phyloP scores from a whole-genome alignment of 2,888 invertebrate species.

The Himalopsyche kuldschensis region DNA sequence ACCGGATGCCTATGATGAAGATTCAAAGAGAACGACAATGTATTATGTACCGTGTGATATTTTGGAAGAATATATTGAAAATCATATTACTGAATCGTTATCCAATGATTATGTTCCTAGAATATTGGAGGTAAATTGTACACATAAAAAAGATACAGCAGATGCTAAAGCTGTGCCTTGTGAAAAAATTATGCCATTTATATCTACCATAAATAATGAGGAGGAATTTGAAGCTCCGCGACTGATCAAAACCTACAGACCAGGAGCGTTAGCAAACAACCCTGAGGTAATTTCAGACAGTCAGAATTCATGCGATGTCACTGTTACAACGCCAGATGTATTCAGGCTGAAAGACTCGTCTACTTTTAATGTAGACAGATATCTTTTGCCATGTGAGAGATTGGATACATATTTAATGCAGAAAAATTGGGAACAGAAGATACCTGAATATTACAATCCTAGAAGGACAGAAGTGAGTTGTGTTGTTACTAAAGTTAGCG shows the following conservation, averaged over 20 bases:
- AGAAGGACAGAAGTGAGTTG: background rate
- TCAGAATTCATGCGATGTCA: background rate
- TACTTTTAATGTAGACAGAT: background rate
- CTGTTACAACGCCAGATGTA: background rate
- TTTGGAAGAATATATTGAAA: background rate
- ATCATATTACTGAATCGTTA: background rate
- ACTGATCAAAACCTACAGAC: background rate
- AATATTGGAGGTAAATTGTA: background rate
- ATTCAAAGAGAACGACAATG: background rate
- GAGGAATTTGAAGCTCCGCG: background rate
- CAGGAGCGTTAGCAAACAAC: background rate
- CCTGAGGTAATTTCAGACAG: no score
- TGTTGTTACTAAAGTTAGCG: background rate
- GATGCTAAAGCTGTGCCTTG: background rate
- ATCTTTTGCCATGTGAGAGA: background rate
- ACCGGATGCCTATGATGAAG: background rate
- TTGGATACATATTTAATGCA: background rate
- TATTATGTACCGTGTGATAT: background rate
- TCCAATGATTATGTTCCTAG: background rate
- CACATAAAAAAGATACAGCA: background rate
- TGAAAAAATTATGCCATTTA: background rate
- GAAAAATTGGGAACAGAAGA: background rate
- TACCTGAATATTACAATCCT: background rate
- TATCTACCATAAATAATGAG: background rate
- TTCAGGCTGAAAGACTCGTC: background rate